phyloP scores from a whole-genome alignment of 1,140 invertebrate species.

The Heterodera schachtii region DNA sequence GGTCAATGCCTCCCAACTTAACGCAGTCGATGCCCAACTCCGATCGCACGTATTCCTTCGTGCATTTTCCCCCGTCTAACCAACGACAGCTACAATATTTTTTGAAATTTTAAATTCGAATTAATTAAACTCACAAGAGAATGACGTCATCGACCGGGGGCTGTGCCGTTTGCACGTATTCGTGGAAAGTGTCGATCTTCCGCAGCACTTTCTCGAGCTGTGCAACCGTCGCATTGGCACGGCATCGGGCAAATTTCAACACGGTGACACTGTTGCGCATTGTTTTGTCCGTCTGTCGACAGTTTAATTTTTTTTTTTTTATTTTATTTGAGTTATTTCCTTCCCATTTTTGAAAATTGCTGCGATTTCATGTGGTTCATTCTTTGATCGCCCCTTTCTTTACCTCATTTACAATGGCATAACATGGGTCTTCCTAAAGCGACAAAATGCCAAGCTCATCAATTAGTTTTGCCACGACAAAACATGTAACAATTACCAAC shows the following conservation, averaged over 20 bases:
- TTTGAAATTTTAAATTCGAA: neutral
- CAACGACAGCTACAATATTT: conserved; percentile 6
- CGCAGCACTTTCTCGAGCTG: conserved; percentile 3
- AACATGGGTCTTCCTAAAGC: neutral
- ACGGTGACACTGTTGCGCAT: neutral
- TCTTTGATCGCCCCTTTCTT: too few relatives aligned
- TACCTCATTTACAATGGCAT: neutral
- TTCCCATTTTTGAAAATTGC: neutral
- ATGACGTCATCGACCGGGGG: conserved; percentile 17
- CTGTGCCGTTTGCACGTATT: conserved; percentile 2
- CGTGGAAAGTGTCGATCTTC: conserved; percentile 10
- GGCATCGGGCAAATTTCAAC: conserved; percentile 15
- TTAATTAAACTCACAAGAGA: conserved; percentile 15
- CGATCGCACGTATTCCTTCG: conserved; percentile 14
- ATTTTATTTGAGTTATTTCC: neutral
- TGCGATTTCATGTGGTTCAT: too few relatives aligned
- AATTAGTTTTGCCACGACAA: neutral
- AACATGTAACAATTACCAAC: neutral
- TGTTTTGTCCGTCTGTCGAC: neutral
- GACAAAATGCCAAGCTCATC: too few relatives aligned
- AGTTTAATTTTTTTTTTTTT: neutral
- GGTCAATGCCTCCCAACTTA: conserved; percentile 16
- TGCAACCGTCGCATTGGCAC: neutral
- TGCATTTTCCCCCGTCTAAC: conserved; percentile 21
- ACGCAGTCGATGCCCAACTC: conserved; percentile 22